These are phyloP conservation scores for Odontomyia ornata DNA, from an alignment of 2,888 invertebrate genomes.

Conservation along the genomic window DNA sequence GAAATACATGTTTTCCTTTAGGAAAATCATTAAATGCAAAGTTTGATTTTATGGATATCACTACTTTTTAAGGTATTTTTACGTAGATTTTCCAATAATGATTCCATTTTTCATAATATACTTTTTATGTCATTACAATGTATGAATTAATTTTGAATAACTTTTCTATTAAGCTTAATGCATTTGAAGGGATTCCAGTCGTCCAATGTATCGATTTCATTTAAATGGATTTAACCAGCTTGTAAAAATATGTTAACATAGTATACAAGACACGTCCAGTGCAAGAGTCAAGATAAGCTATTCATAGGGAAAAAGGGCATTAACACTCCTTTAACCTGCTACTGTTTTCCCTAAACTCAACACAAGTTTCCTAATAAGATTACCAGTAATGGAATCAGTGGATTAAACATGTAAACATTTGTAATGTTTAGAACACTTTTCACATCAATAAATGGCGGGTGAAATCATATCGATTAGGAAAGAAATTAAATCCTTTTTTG, in stretches of 20 bases:
- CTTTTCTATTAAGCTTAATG: neutral
- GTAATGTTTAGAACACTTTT: constrained; percentile 29
- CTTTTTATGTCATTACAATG: too few species aligned
- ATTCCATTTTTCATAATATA: too few species aligned
- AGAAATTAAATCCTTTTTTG: neutral
- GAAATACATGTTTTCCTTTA: too few species aligned
- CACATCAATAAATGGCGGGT: constrained; percentile 16
- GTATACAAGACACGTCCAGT: neutral
- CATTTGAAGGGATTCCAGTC: neutral
- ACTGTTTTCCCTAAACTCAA: constrained; percentile 2
- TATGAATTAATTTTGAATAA: too few species aligned
- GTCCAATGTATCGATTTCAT: neutral
- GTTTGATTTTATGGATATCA: too few species aligned
- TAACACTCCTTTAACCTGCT: neutral
- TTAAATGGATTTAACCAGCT: neutral
- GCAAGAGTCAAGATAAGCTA: neutral
- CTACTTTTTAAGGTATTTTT: too few species aligned
- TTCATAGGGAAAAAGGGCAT: neutral
- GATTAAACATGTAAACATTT: constrained; percentile 35
- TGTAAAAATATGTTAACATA: neutral
- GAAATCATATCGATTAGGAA: neutral
- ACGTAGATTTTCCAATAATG: too few species aligned
- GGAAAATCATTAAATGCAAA: too few species aligned
- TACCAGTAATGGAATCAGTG: constrained; percentile 14
- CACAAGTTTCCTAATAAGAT: constrained; percentile 12